phyloP scores from a whole-genome alignment of 2,888 invertebrate species.

The Dascillus cervinus region DNA sequence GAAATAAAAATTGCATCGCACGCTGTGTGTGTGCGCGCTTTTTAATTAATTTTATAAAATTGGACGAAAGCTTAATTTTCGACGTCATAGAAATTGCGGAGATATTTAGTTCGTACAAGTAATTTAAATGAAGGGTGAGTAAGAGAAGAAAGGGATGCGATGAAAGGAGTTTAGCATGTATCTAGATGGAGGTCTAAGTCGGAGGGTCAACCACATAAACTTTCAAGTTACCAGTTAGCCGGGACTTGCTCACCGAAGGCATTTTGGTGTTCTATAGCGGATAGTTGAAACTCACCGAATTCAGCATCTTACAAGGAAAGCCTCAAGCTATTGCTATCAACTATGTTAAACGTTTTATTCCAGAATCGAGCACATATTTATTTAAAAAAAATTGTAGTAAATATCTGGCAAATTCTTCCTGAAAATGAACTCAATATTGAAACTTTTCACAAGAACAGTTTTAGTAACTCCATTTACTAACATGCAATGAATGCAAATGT shows the following conservation, averaged over 20 bases:
- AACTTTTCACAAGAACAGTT: too few species aligned
- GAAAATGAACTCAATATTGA: too few species aligned
- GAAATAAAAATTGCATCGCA: too few species aligned
- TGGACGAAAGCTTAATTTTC: too few species aligned
- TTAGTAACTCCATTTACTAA: too few species aligned
- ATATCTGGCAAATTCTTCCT: too few species aligned
- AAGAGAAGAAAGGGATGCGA: conserved; percentile 14
- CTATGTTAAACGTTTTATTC: conserved; percentile 43
- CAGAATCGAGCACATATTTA: too few species aligned
- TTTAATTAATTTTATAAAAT: too few species aligned
- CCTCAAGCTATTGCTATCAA: conserved; percentile 33
- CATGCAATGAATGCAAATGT: conserved; percentile 22
- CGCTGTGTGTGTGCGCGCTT: too few species aligned
- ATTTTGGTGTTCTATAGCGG: conserved; percentile 29
- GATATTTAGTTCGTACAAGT: too few species aligned
- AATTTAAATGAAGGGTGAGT: conserved; percentile 9
- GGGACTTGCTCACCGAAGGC: conserved; percentile 36
- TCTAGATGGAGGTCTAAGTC: conserved; percentile 37
- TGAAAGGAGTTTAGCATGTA: conserved; percentile 39
- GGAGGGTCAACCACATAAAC: conserved; percentile 45
- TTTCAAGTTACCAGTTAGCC: conserved; percentile 38
- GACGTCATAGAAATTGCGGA: too few species aligned
- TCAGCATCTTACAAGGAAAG: conserved; percentile 36
- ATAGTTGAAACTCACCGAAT: conserved; percentile 33
- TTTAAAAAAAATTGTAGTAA: too few species aligned